A percentile compares a stretch with the other conserved stretches of the same genome.
These are phyloP conservation scores for Orthonyx spaldingii DNA, from an alignment of 2,113 vertebrate species.

Conservation along the genomic window DNA sequence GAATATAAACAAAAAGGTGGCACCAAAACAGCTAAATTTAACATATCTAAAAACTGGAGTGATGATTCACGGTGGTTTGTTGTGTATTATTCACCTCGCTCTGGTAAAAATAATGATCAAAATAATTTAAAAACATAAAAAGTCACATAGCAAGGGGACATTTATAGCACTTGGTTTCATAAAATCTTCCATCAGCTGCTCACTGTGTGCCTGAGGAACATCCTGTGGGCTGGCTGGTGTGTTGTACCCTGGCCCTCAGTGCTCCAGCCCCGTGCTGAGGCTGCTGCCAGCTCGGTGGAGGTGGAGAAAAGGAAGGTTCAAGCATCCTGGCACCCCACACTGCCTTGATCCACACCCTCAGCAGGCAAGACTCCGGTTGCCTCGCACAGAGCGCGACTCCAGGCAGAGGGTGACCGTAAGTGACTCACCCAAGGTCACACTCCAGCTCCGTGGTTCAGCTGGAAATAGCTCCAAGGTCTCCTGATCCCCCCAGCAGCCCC, in stretches of 20 bases:
- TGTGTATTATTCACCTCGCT: conserved; percentile 9
- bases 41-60: conserved; percentile 11
- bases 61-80: conserved; percentile 42
- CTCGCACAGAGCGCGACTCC: neutral
- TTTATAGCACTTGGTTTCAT: conserved; percentile 4
- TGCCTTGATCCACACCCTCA: neutral
- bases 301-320: neutral
- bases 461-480: conserved; percentile 43
- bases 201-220: neutral
- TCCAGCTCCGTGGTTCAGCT: neutral
- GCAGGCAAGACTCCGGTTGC: neutral
- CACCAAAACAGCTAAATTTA: conserved; percentile 48
- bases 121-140: conserved; percentile 15
- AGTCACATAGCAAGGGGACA: neutral
- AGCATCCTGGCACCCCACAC: neutral
- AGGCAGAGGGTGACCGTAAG: neutral
- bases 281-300: neutral
- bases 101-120: conserved; percentile 34
- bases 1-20: conserved; percentile 54
- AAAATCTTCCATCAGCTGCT: neutral
- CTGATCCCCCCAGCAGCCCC: neutral
- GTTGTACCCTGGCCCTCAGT: neutral
- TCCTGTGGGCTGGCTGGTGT: neutral
- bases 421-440: neutral
- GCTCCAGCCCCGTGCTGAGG: neutral